Percentiles rank a stretch among this genome's conserved stretches.
These are phyloP conservation scores for Conops quadrifasciatus DNA, from an alignment of 2,888 invertebrate species.

Conservation along the genomic window DNA sequence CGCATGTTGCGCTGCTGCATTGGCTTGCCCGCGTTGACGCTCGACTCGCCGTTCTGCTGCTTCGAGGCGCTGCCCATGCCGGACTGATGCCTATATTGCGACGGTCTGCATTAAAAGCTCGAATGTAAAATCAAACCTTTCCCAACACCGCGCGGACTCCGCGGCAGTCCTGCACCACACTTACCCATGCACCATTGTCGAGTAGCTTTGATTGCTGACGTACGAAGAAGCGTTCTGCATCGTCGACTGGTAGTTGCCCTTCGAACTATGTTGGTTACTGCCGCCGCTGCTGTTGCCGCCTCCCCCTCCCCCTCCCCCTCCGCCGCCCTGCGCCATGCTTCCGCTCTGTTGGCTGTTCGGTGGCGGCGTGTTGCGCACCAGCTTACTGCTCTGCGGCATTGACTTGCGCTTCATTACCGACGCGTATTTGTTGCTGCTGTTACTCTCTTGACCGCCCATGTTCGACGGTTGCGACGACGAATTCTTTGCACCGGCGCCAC, in stretches of 20 bases:
- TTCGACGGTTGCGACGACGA: conserved; percentile 45
- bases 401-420: conserved; percentile 81
- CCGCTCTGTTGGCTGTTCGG: conserved; percentile 59
- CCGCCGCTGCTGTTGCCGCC: conserved; percentile 42
- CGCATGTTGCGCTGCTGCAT: conserved; percentile 61
- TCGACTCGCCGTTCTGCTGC: conserved; percentile 61
- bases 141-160: conserved; percentile 15
- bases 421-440: conserved; percentile 56
- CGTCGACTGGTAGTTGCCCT: conserved; percentile 52
- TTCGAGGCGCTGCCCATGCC: conserved; percentile 56
- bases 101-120: conserved; percentile 46
- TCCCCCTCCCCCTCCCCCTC: conserved; percentile 40
- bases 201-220: conserved; percentile 48
- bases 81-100: conserved; percentile 55
- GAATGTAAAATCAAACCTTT: background rate
- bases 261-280: conserved; percentile 38
- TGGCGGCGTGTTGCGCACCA: conserved; percentile 73
- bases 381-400: conserved; percentile 68
- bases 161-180: conserved; percentile 25
- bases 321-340: conserved; percentile 45
- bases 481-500: too few species aligned
- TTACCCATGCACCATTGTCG: conserved; percentile 55
- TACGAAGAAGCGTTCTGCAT: conserved; percentile 58
- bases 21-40: conserved; percentile 55
- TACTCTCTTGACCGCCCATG: conserved; percentile 44